Evolutionary conservation across 2,888 invertebrate genomes (phyloP), one percentile per base, ranked within the genome.

Genomic region (Xanthorhoe designata): DNA sequence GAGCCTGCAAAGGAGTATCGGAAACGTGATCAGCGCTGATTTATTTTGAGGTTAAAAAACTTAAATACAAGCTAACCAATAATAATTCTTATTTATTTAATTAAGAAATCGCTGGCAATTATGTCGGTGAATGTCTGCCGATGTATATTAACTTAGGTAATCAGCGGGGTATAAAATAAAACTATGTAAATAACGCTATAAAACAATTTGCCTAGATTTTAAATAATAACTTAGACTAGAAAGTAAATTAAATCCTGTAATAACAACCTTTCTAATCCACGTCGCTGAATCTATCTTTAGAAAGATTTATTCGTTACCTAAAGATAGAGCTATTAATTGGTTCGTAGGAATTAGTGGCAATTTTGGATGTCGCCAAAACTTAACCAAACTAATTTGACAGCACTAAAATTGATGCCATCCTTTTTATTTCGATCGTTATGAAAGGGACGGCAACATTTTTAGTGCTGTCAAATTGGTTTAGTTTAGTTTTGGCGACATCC

Each of bases 161-260:
- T 15, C 52, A 52, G 52, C 52, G 32, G 32, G 32, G 52, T 52
- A 32, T 52, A 32, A 52, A 45, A 24, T 45, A 45, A 10, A 45
- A 55, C n/a, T n/a, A 55, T 15, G 47, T 42, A 47, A 17, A 47
- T 8, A 45, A 56, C 19, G 6, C 15, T 47, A 24, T 56, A 29
- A 42, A 19, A 47, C 45, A n/a, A 42, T 56, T 56, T 56, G 15
- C 8, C 45, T 47, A 45, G 45, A 56, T 45, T 56, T 9, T 19
- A 53, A 56, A 56, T 15, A 45, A 45, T 19, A 56, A 45, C 10
- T 0, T 4, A 24, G 6, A 56, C 45, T 56, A 56, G 56, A 47
- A 56, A 56, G 45, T 56, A 15, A 24, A 29, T 56, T 47, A 58
- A 54, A 60, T 53, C 38, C 38, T 51, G 58, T 58, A 63, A 65